Base-by-base conservation (phyloP, 1,140 invertebrate species). In the Eciton burchellii region DNA sequence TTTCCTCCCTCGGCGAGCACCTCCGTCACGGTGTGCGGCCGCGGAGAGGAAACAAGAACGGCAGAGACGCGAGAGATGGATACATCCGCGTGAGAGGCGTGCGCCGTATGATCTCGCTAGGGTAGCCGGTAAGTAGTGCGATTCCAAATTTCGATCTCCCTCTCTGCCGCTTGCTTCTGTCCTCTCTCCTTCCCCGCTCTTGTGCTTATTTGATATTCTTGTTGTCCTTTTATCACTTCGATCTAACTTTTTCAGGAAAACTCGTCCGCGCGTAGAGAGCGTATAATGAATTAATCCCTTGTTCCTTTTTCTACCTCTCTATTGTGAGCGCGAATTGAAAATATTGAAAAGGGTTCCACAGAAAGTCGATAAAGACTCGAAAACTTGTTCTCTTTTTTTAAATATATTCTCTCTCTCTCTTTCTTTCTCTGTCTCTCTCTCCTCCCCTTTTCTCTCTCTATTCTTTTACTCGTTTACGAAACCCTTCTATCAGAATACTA, bases 41-140 rank as follows among this genome's bases (percentile, higher is more conserved):
- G 63, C 47, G 16, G 59, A 24, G 24, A 26, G 29, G 35, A 68
- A 77, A 56, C 43, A 19, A 54, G 52, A 35, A 77, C 43, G 74
- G 11, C 57, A 52, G 62, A 21, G 35, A 35, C n/a, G 54, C 56
- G 47, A 4, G 29, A 35, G 12, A 86, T 86, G 85, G 52, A 14
- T 26, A 71, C 70, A 57, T 66, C 74, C 81, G 60, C 52, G 72
- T 87, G 65, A 87, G 41, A 83, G 84, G 84, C 60, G 84, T 83
- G 79, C 82, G 66, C 59, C 82, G 24, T 35, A 24, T 35, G 35
- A 79, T 70, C 65, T 60, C 63, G 12, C 47, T 49, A 47, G 24
- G 74, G 11, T 65, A 29, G 26, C 41, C 54, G 47, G 43, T 81
- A 60, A 71, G 26, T 56, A 24, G 8, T 29, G 45, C 24, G 29